Conservation (phyloP, 1,140 invertebrate genomes). For the Chlorops oryzae region DNA sequence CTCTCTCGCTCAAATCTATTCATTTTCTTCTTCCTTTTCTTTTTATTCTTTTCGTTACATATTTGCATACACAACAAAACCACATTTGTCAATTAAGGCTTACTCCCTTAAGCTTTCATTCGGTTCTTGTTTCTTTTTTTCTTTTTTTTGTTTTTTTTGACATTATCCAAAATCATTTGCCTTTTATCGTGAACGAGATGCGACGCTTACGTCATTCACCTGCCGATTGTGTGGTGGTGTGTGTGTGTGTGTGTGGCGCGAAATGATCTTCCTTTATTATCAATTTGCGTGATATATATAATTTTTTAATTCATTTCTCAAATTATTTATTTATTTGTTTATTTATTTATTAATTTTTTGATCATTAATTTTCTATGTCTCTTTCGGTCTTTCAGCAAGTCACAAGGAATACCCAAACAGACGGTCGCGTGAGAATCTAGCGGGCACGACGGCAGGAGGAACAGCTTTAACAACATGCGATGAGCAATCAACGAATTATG, state of each 20-base stretch:
- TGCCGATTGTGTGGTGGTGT: neutral
- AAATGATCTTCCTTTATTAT: neutral
- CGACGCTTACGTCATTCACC: neutral
- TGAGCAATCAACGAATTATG: slow-evolving; percentile 40
- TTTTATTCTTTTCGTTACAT: neutral
- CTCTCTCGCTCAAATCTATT: neutral
- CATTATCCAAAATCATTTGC: neutral
- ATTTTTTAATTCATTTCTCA: neutral
- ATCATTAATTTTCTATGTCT: neutral
- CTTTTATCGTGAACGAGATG: neutral
- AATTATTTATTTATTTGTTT: neutral
- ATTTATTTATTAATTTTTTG: slow-evolving; percentile 1
- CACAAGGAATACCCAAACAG: slow-evolving; percentile 59
- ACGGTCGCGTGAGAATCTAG: slow-evolving; percentile 55
- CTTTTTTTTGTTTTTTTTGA: slow-evolving; percentile 4
- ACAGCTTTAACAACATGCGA: slow-evolving; percentile 42
- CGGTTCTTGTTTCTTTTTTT: slow-evolving; percentile 8
- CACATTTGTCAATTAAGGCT: too few relatives aligned
- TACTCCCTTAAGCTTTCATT: too few relatives aligned
- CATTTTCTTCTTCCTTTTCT: neutral
- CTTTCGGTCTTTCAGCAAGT: slow-evolving; percentile 60
- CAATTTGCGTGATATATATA: neutral
- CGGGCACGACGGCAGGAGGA: too few relatives aligned
- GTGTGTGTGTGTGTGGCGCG: neutral
- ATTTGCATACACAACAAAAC: neutral